phyloP scores from a whole-genome alignment of 2,113 vertebrate genomes.

The Xenopus laevis region DNA sequence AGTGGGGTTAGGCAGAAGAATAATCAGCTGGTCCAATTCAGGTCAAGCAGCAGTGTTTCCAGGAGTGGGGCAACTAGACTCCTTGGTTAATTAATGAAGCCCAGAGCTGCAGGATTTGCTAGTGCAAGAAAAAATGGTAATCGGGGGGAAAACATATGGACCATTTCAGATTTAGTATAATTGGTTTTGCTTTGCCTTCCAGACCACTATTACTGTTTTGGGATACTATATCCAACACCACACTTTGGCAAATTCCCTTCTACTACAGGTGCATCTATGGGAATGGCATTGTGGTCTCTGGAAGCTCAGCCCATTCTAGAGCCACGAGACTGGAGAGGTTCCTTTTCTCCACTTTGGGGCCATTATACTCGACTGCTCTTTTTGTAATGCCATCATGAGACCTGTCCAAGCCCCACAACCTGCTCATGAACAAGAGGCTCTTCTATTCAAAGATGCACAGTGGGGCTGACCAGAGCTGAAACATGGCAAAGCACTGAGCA shows the following conservation, averaged over 20 bases:
- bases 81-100: too few species aligned
- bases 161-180: too few species aligned
- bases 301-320: conserved; percentile 79
- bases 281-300: conserved; percentile 75
- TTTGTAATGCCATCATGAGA: conserved; percentile 86
- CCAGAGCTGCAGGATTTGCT: too few species aligned
- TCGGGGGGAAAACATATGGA: too few species aligned
- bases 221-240: conserved; percentile 77
- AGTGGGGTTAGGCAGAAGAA: too few species aligned
- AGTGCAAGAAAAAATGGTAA: too few species aligned
- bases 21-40: too few species aligned
- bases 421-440: conserved; percentile 18
- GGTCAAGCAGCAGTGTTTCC: too few species aligned
- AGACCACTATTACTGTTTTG: conserved; percentile 78
- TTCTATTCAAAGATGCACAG: conserved; percentile 40
- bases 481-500: conserved; percentile 47
- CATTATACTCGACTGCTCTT: conserved; percentile 82
- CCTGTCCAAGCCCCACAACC: conserved; percentile 59
- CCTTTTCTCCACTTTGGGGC: conserved; percentile 83
- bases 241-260: conserved; percentile 79
- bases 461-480: conserved; percentile 36
- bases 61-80: too few species aligned
- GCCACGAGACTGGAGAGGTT: conserved; percentile 84
- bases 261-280: conserved; percentile 80
- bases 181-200: conserved; percentile 87